Percentiles rank a stretch among this genome's conserved stretches.
These are phyloP conservation scores for Vireo griseus DNA, from an alignment of 2,797 vertebrate genomes.

Conservation along the genomic window DNA sequence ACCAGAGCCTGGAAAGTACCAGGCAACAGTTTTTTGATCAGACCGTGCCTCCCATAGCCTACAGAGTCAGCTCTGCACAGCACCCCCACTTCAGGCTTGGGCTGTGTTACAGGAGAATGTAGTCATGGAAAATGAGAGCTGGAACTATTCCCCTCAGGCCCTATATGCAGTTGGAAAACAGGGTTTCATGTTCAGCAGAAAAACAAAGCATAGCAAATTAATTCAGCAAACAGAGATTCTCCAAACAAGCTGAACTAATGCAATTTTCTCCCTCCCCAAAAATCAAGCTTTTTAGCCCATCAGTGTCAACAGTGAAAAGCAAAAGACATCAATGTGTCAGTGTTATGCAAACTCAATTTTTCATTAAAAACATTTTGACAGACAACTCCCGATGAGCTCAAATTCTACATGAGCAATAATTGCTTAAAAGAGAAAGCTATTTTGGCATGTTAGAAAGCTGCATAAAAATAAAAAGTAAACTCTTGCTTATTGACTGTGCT, in stretches of 20 bases:
- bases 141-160: not conserved
- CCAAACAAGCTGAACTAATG: slow-evolving; percentile 21
- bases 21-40: not conserved
- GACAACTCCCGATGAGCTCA: not conserved
- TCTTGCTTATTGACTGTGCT: not conserved
- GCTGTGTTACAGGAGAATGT: rapidly evolving
- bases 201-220: slow-evolving; percentile 24
- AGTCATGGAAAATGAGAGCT: not conserved
- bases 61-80: not conserved
- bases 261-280: not conserved
- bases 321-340: not conserved
- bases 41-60: not conserved
- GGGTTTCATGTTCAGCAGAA: not conserved
- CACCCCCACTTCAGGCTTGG: not conserved
- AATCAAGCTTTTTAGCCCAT: slow-evolving; percentile 5
- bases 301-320: not conserved
- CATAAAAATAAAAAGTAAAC: not conserved
- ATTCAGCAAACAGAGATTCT: slow-evolving; percentile 18
- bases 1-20: not conserved
- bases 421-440: not conserved
- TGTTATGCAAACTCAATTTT: not conserved
- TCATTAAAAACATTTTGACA: slow-evolving; percentile 44
- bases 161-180: not conserved
- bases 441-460: not conserved
- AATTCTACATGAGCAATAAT: not conserved